A percentile compares a stretch with the other conserved stretches of the same genome.
Conservation (phyloP, 2,888 invertebrate genomes). For the Hydraecia micacea region DNA sequence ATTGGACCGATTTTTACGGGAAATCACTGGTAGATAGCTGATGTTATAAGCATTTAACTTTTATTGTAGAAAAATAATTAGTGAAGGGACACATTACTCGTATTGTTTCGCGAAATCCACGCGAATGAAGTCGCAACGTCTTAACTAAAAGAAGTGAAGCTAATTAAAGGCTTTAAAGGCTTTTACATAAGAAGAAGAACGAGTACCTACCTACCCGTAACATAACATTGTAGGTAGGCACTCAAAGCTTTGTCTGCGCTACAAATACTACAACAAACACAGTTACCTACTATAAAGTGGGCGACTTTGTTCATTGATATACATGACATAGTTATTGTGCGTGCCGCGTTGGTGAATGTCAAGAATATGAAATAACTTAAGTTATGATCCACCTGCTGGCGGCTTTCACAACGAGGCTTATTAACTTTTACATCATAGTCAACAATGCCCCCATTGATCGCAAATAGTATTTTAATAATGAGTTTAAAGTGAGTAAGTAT, state of each 20-base stretch:
- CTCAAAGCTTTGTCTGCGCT: conserved; percentile 1
- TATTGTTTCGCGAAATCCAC: background rate
- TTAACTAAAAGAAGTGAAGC: background rate
- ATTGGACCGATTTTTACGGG: too few relatives aligned
- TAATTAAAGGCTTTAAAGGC: background rate
- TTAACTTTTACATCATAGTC: conserved; percentile 46
- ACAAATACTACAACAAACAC: conserved; percentile 3
- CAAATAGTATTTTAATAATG: conserved; percentile 34
- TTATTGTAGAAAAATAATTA: too few relatives aligned
- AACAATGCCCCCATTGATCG: conserved; percentile 35
- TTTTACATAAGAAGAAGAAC: background rate
- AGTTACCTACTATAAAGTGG: conserved; percentile 6
- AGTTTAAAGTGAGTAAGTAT: background rate
- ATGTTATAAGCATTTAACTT: too few relatives aligned
- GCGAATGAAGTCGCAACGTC: background rate
- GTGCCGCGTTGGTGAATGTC: conserved; percentile 47
- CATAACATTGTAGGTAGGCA: conserved; percentile 6
- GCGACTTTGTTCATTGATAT: conserved; percentile 37
- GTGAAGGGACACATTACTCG: background rate
- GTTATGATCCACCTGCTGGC: conserved; percentile 15
- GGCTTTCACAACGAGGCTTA: conserved; percentile 43
- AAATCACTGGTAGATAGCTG: too few relatives aligned
- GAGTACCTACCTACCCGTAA: background rate
- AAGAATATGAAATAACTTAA: conserved; percentile 47
- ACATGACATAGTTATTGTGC: conserved; percentile 20